Conservation (phyloP, 2,888 invertebrate genomes). For the Phoronis australis region DNA sequence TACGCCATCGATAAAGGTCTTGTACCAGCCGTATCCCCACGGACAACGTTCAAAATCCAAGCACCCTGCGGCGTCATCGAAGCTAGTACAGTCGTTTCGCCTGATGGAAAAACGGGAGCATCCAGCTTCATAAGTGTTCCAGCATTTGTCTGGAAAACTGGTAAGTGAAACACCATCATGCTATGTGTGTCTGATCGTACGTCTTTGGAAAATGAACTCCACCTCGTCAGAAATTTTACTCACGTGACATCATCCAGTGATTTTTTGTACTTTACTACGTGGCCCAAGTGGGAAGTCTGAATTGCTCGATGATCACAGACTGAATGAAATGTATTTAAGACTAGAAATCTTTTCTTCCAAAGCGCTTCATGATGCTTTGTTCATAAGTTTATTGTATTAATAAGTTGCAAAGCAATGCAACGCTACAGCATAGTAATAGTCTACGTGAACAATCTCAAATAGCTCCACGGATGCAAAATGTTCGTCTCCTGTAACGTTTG, state of each 20-base stretch:
- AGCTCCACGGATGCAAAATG: too few species aligned
- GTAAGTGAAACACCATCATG: too few species aligned
- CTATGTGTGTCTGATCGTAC: too few species aligned
- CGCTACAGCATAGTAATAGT: too few species aligned
- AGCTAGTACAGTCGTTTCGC: conserved; percentile 27
- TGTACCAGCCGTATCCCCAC: conserved; percentile 25
- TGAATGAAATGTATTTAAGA: background rate
- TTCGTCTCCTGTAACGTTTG: too few species aligned
- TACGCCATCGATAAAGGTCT: conserved; percentile 35
- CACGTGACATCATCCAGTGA: background rate
- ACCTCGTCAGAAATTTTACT: background rate
- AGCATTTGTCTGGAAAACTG: conserved; percentile 12
- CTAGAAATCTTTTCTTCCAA: too few species aligned
- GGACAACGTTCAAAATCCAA: conserved; percentile 43
- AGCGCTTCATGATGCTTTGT: too few species aligned
- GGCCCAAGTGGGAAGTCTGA: conserved; percentile 1
- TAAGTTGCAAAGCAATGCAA: too few species aligned
- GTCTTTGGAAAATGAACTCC: conserved; percentile 34
- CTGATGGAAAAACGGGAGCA: conserved; percentile 21
- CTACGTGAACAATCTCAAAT: too few species aligned
- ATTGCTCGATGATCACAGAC: background rate
- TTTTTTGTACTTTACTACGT: background rate
- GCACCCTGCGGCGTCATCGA: conserved; percentile 52
- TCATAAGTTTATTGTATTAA: too few species aligned
- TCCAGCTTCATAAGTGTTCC: conserved; percentile 50